phyloP scores from a whole-genome alignment of 2,888 invertebrate genomes.

The Nomada ruficornis region DNA sequence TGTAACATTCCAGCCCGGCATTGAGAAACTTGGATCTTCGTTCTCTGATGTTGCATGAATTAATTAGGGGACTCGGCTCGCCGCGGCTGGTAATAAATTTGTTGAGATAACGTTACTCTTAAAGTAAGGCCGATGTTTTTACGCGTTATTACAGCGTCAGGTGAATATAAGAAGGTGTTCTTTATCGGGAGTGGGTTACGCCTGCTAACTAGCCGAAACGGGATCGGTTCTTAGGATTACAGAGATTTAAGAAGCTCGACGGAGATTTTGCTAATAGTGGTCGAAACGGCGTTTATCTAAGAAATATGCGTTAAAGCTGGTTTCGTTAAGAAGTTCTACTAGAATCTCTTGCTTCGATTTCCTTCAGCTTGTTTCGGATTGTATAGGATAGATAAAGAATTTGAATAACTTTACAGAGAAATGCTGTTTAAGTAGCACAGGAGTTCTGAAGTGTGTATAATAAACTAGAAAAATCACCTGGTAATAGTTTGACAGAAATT shows the following conservation, averaged over 20 bases:
- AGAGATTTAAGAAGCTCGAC: background rate
- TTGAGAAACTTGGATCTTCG: slow-evolving; percentile 5
- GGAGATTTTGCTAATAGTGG: background rate
- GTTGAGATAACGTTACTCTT: slow-evolving; percentile 11
- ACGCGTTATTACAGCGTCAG: background rate
- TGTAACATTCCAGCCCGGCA: slow-evolving; percentile 15
- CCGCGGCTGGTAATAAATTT: slow-evolving; percentile 13
- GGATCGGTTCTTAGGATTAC: background rate
- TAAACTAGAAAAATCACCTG: too few relatives aligned
- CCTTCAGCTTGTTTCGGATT: too few relatives aligned
- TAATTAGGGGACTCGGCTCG: slow-evolving; percentile 14
- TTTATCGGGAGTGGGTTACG: background rate
- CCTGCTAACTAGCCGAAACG: slow-evolving; percentile 12
- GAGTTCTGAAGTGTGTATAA: too few relatives aligned
- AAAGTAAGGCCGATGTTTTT: background rate
- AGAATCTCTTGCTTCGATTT: too few relatives aligned
- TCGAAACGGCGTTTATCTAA: slow-evolving; percentile 1
- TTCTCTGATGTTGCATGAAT: slow-evolving; percentile 20
- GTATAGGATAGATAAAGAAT: too few relatives aligned
- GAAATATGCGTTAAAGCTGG: too few relatives aligned
- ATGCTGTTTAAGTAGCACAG: too few relatives aligned
- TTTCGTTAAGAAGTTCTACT: too few relatives aligned
- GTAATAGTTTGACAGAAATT: too few relatives aligned
- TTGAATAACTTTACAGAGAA: too few relatives aligned
- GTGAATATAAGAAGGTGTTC: background rate